Conservation (phyloP, 2,113 vertebrate genomes). For the Probosciger aterrimus region DNA sequence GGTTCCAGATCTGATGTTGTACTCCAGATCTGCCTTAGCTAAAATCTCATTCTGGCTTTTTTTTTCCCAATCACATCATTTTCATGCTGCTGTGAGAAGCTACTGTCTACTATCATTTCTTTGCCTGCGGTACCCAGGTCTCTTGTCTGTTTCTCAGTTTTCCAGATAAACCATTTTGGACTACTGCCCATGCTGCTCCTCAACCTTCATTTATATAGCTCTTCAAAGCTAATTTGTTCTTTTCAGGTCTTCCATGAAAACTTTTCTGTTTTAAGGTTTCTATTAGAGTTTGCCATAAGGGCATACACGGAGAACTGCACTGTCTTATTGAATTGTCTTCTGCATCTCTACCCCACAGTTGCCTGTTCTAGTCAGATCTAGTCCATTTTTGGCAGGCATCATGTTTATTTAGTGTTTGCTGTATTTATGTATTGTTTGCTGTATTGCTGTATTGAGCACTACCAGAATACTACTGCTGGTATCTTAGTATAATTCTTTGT, state of each 20-base stretch:
- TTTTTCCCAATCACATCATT: neutral
- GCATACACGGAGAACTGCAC: neutral
- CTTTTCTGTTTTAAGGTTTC: neutral
- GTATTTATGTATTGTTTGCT: neutral
- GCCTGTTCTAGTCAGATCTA: neutral
- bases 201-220: neutral
- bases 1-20: constrained; percentile 18
- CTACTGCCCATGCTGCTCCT: neutral
- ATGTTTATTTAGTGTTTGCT: neutral
- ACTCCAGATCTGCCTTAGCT: neutral
- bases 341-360: neutral
- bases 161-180: neutral
- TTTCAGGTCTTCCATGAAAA: neutral
- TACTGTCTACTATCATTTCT: neutral
- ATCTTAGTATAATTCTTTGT: neutral
- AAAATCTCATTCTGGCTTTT: neutral
- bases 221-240: neutral
- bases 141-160: neutral
- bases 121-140: neutral
- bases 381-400: neutral
- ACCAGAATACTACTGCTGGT: neutral
- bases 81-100: neutral
- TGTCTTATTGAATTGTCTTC: neutral
- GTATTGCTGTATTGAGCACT: neutral
- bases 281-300: neutral